These are phyloP conservation scores for Scomber colias DNA, from an alignment of 2,113 vertebrate species.

Conservation along the genomic window DNA sequence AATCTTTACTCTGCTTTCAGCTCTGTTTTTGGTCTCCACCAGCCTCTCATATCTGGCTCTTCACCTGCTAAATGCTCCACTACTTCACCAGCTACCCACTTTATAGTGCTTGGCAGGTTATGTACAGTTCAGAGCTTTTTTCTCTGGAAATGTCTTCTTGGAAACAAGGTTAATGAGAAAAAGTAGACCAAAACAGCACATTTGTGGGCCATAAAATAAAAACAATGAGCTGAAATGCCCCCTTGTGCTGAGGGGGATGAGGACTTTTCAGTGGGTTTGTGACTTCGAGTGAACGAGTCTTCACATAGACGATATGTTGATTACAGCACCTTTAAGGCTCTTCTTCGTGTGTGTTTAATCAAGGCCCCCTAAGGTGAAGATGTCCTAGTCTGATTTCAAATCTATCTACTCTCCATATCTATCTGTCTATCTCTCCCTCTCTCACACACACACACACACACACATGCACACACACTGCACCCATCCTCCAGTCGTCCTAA, in stretches of 20 bases:
- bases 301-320: not conserved
- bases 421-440: not conserved
- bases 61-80: not conserved
- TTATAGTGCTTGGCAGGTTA: not conserved
- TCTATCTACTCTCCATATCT: not conserved
- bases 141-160: not conserved
- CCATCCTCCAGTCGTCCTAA: not conserved
- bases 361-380: not conserved
- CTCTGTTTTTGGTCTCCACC: not conserved
- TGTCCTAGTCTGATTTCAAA: conserved; percentile 23
- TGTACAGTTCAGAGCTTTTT: not conserved
- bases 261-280: not conserved
- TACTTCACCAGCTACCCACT: not conserved
- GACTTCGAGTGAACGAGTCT: not conserved
- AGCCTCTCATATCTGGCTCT: not conserved
- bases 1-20: not conserved
- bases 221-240: not conserved
- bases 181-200: too few species aligned
- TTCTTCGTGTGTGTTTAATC: not conserved
- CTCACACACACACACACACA: too few species aligned
- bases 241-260: not conserved
- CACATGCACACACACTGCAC: not conserved
- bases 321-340: not conserved
- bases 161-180: not conserved
- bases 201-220: not conserved